Base-by-base conservation (phyloP, 2,797 vertebrate genomes). In the Neoniphon sammara region DNA sequence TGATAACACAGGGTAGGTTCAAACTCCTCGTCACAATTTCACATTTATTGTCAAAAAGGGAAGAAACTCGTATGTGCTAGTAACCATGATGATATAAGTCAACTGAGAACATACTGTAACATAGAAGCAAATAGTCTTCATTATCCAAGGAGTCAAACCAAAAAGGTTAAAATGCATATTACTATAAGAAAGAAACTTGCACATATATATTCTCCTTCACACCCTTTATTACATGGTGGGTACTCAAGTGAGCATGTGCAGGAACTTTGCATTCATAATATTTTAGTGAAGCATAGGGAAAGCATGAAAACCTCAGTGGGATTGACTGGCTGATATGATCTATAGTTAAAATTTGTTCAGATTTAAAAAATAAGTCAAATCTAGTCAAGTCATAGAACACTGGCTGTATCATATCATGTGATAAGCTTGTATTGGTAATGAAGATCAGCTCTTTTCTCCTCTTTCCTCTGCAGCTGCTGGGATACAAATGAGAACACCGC, bases 401-500 rank as follows among this genome's bases (percentile, higher is more conserved):
- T 42, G 39, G 30, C 30, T 3, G 30, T 31, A 6, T 31, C 30
- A 31, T 31, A 31, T 3, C 3, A 11, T 39, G 36, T 7, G 36
- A 39, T 39, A 18, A 49, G 10, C 27, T 7, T 44, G 25, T 47
- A 7, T n/a, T 18, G 27, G 30, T 4, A 14, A 30, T 39, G 12
- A 25, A 12, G 23, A 12, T 8, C 20, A 46, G 20, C 34, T 1
- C 21, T 39, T 7, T 15, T 39, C 17, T 52, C 23, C 12, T 59
- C 11, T 18, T 65, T 25, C 21, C 81, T 46, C 11, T 83, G 34
- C 85, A 99, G 98, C 78, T 99, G 98, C 91, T 99, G 97, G 98
- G 98, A 99, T 80, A 98, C 96, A 80, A 99, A 99, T 84, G 96
- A 96, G 84, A 95, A 96, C 91, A 97, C 97, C 53, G 97, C 97